phyloP scores from a whole-genome alignment of 2,888 invertebrate genomes.

The Drosophila nr. medialis region DNA sequence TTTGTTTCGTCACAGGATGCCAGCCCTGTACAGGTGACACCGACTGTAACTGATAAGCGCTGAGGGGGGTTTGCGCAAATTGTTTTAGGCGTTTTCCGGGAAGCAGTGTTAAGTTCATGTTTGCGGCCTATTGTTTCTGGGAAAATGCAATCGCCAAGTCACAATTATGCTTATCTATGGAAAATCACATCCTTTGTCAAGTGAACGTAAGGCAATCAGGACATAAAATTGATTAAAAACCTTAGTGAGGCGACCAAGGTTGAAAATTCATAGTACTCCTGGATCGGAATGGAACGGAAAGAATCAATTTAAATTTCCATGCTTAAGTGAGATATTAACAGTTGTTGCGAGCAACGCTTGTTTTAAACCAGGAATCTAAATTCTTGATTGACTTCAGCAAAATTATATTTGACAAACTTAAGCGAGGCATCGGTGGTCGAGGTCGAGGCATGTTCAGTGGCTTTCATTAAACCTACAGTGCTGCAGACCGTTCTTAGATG shows the following conservation, averaged over 20 bases:
- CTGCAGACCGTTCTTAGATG: not conserved
- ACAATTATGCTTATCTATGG: conserved; percentile 27
- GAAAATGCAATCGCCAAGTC: conserved; percentile 51
- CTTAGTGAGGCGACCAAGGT: not conserved
- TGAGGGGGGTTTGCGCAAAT: conserved; percentile 56
- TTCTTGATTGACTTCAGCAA: not conserved
- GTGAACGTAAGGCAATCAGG: conserved; percentile 6
- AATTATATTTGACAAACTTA: not conserved
- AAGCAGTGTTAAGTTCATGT: conserved; percentile 75
- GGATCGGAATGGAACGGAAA: not conserved
- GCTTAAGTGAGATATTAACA: not conserved
- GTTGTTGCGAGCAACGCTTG: not conserved
- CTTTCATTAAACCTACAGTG: too few relatives aligned
- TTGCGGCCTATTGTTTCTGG: conserved; percentile 73
- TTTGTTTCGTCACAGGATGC: conserved; percentile 64
- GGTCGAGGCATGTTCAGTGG: not conserved
- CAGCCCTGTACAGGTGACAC: conserved; percentile 60
- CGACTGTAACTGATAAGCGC: conserved; percentile 43
- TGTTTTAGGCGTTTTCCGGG: conserved; percentile 68
- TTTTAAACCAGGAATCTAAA: not conserved
- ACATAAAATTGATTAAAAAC: not conserved
- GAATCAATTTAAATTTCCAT: not conserved
- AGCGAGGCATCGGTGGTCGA: not conserved
- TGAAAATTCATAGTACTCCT: not conserved
- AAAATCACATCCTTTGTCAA: conserved; percentile 37